phyloP scores from a whole-genome alignment of 1,140 invertebrate genomes.

The Caenorhabditis elegans region WBcel235 BX284606.5:9997501-9998000 shows the following conservation, averaged over 20 bases:
- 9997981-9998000: conserved; percentile 47
- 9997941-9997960: conserved; percentile 59
- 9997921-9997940: conserved; percentile 55
- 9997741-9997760: conserved; percentile 55
- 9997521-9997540: no score
- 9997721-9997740: conserved; percentile 53
- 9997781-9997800: conserved; percentile 52
- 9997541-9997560: no score
- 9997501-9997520: no score
- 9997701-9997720: conserved; percentile 57
- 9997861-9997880: conserved; percentile 2
- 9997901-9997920: conserved; percentile 50
- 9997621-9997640: neutral
- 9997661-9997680: no score
- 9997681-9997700: no score
- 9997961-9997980: conserved; percentile 66
- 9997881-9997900: conserved; percentile 53
- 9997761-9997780: conserved; percentile 42
- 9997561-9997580: neutral
- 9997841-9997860: neutral
- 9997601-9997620: neutral
- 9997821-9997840: conserved; percentile 52
- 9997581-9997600: neutral
- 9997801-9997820: conserved; percentile 50
- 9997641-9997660: no score